Percentiles rank a stretch among this genome's conserved stretches.
phyloP scores from a whole-genome alignment of 2,888 invertebrate species.

The Nephrotoma appendiculata region DNA sequence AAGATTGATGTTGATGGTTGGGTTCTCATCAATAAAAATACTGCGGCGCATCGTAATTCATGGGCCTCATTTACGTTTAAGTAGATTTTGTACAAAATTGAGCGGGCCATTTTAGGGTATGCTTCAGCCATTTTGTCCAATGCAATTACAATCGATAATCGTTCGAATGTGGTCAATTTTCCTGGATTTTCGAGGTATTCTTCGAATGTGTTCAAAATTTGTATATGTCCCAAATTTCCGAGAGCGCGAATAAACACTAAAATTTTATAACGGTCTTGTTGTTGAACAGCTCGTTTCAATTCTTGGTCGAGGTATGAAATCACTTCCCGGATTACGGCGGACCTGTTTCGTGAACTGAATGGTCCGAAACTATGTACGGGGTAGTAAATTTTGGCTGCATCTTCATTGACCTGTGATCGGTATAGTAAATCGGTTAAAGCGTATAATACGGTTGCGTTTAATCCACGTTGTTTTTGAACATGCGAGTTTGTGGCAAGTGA shows the following conservation, averaged over 20 bases:
- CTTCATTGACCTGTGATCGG: slow-evolving; percentile 42
- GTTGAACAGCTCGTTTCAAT: slow-evolving; percentile 38
- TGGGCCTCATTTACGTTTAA: slow-evolving; percentile 47
- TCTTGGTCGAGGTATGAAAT: slow-evolving; percentile 42
- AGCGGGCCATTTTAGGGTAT: slow-evolving; percentile 37
- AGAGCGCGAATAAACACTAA: slow-evolving; percentile 48
- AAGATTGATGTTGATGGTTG: slow-evolving; percentile 47
- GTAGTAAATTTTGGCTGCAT: slow-evolving; percentile 41
- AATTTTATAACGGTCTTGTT: slow-evolving; percentile 39
- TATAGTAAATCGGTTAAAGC: slow-evolving; percentile 44
- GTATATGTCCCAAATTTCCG: slow-evolving; percentile 47
- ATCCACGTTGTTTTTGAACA: slow-evolving; percentile 34
- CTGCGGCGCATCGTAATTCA: slow-evolving; percentile 50
- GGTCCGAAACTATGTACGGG: slow-evolving; percentile 51
- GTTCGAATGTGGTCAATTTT: slow-evolving; percentile 41
- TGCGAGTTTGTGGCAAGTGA: slow-evolving; percentile 38
- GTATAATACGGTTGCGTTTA: slow-evolving; percentile 44
- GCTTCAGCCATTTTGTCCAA: slow-evolving; percentile 36
- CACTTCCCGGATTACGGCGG: slow-evolving; percentile 29
- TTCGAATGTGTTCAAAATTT: slow-evolving; percentile 43
- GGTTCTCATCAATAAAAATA: slow-evolving; percentile 42
- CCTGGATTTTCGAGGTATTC: slow-evolving; percentile 51
- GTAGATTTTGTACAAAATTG: slow-evolving; percentile 48
- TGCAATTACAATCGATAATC: slow-evolving; percentile 44
- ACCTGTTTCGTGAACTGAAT: slow-evolving; percentile 26